Evolutionary conservation across 2,888 invertebrate species (phyloP), one percentile per base, ranked within the genome.

Genomic region (Hypomecis atomaria): DNA sequence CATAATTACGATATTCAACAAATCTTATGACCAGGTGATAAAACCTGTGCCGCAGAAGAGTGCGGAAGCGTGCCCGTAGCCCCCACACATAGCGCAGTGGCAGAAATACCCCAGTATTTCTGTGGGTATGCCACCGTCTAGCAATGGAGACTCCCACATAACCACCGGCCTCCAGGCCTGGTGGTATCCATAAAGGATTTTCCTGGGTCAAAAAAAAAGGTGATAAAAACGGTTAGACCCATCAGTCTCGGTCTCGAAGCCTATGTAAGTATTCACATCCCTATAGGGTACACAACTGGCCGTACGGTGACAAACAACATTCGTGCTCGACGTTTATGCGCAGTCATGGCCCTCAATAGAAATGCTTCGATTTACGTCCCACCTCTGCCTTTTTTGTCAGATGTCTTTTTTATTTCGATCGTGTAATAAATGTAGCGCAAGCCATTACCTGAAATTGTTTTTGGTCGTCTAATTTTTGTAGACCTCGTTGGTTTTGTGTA

Each of bases 271-370:
- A 38, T n/a, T n/a, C 60, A 44, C 65, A 62, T 62, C 71, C 65
- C 66, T 67, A 62, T 13, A 48, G 44, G 56, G 65, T 62, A 67
- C 55, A 53, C 61, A 49, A 62, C 70, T 63, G 62, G 58, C 75
- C 77, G 77, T 79, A 80, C 88, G 83, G 89, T 90, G 91, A 92
- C 92, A 90, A 89, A 92, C 90, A 89, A 88, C 88, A 88, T 90
- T 87, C 86, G 83, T 85, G 83, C 71, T 72, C 81, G 87, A 84
- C 87, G 79, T 87, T 90, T 90, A 87, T 92, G 92, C 91, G 78
- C 78, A 77, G 90, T 91, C 92, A 92, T 87, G 89, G 83, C 75
- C 78, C 82, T 90, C 90, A 88, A 91, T 90, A 89, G 89, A 90
- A 89, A 89, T 87, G 85, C 89, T 85, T 86, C 87, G 87, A 87